phyloP scores from a whole-genome alignment of 2,797 vertebrate species.

The Chelonia mydas region DNA sequence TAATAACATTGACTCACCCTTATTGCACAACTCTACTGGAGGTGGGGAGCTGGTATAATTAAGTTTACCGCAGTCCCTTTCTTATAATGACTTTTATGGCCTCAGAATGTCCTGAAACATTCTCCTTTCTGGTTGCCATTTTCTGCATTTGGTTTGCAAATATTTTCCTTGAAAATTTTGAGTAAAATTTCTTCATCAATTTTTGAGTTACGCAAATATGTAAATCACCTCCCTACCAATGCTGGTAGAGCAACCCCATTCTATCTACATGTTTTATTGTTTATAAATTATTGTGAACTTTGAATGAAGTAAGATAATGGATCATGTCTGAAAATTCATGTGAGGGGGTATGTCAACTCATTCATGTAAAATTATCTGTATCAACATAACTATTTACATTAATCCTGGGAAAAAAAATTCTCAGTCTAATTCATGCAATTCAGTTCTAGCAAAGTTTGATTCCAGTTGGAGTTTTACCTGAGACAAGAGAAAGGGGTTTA shows the following conservation, averaged over 20 bases:
- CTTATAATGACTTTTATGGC: not conserved
- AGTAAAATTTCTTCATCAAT: not conserved
- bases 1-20: not conserved
- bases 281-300: not conserved
- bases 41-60: not conserved
- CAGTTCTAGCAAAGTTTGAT: not conserved
- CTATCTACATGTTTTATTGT: not conserved
- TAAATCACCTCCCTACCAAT: not conserved
- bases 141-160: not conserved
- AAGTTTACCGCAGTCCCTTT: not conserved
- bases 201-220: not conserved
- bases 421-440: not conserved
- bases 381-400: not conserved
- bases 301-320: not conserved
- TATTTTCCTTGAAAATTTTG: not conserved
- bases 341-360: not conserved
- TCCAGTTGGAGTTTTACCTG: not conserved
- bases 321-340: not conserved
- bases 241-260: not conserved
- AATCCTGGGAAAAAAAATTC: not conserved
- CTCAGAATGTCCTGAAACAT: not conserved
- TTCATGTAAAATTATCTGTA: not conserved
- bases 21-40: not conserved
- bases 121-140: not conserved
- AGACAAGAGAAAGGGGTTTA: not conserved